A percentile compares a stretch with the other conserved stretches of the same genome.
These are phyloP conservation scores for Mythimna vitellina DNA, from an alignment of 2,888 invertebrate genomes.

Conservation along the genomic window DNA sequence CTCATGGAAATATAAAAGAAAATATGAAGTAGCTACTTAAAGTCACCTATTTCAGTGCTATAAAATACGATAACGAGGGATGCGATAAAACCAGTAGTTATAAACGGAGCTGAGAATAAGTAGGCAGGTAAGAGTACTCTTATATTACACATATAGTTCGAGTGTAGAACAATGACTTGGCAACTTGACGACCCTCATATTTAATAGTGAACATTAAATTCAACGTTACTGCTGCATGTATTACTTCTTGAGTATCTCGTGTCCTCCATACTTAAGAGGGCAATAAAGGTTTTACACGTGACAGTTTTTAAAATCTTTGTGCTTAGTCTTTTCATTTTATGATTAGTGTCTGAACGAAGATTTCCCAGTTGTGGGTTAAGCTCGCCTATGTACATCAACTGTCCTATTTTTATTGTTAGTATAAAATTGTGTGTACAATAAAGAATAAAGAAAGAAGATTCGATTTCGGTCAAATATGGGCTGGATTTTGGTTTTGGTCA, in stretches of 20 bases:
- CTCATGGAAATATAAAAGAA: conserved; percentile 28
- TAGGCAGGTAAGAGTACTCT: conserved; percentile 17
- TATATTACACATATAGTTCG: conserved; percentile 18
- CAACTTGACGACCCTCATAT: conserved; percentile 33
- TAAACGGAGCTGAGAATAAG: conserved; percentile 36
- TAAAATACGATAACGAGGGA: conserved; percentile 48
- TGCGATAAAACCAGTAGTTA: conserved; percentile 38
- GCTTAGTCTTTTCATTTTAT: no score
- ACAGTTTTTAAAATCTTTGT: not conserved
- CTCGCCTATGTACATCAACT: no score
- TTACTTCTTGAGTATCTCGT: conserved; percentile 30
- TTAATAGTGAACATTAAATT: conserved; percentile 37
- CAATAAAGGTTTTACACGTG: not conserved
- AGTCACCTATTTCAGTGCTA: conserved; percentile 39
- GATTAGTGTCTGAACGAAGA: no score
- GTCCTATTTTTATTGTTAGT: no score
- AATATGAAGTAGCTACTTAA: conserved; percentile 39
- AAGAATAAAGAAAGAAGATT: no score
- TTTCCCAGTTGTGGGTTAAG: no score
- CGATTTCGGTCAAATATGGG: no score
- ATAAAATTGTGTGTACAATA: no score
- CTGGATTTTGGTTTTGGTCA: no score
- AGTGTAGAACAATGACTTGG: conserved; percentile 40
- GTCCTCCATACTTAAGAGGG: conserved; percentile 5
- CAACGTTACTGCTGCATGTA: conserved; percentile 18